Evolutionary conservation across 1,140 invertebrate genomes (phyloP).

Genomic region (Drosophila ananassae): DNA sequence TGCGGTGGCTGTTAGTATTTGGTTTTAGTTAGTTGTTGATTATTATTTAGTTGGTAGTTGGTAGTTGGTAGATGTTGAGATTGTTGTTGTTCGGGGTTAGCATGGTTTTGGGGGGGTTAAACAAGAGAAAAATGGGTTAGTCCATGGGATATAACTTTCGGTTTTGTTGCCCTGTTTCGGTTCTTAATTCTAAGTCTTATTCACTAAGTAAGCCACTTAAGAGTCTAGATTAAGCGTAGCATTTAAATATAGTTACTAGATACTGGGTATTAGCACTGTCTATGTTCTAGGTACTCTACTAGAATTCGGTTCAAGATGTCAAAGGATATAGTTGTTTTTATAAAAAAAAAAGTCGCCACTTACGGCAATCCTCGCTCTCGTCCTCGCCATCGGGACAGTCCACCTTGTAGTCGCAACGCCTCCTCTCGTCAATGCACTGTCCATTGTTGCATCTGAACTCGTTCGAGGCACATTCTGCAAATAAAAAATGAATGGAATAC

Average conservation of each 20-base stretch:
- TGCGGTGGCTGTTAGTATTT: conserved; percentile 84
- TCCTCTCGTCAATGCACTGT: conserved; percentile 87
- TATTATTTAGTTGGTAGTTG: background rate
- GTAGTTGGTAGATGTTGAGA: conserved; percentile 21
- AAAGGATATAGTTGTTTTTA: background rate
- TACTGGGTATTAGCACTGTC: conserved; percentile 23
- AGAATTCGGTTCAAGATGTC: background rate
- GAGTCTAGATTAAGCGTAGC: conserved; percentile 45
- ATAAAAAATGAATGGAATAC: conserved; percentile 4
- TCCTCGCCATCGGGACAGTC: conserved; percentile 88
- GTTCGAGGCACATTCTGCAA: conserved; percentile 84
- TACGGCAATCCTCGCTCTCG: conserved; percentile 86
- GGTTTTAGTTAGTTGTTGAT: conserved; percentile 39
- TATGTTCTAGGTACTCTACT: conserved; percentile 7
- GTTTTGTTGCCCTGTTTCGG: conserved; percentile 1
- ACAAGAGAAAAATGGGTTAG: conserved; percentile 23
- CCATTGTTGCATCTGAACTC: conserved; percentile 88
- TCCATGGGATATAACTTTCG: background rate
- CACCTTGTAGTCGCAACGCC: conserved; percentile 86
- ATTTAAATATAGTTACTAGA: background rate
- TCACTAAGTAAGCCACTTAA: conserved; percentile 34
- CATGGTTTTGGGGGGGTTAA: conserved; percentile 18
- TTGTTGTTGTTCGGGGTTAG: conserved; percentile 30
- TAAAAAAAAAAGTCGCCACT: conserved; percentile 64
- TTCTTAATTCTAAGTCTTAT: background rate